Evolutionary conservation across 2,797 vertebrate genomes (phyloP).

Genomic region (Carduelis carduelis): DNA sequence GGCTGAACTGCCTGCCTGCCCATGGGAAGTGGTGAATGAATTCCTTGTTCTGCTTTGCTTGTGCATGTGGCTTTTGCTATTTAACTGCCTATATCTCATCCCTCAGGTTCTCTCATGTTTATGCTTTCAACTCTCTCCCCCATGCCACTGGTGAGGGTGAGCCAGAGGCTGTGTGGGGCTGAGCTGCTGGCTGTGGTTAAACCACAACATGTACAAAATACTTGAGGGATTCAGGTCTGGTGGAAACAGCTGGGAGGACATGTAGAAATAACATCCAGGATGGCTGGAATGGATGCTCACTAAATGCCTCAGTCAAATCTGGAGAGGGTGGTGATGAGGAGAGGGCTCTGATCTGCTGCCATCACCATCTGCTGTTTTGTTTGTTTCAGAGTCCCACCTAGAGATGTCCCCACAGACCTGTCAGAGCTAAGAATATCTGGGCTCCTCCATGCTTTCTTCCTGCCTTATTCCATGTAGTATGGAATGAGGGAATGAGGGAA

Average conservation of each 20-base stretch:
- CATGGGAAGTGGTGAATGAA: background rate
- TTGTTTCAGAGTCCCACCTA: background rate
- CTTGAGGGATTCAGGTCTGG: background rate
- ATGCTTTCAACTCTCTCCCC: background rate
- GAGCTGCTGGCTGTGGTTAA: background rate
- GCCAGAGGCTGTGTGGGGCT: fast-evolving
- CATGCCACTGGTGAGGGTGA: background rate
- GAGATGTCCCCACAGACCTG: background rate
- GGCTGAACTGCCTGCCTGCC: background rate
- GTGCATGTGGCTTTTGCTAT: background rate
- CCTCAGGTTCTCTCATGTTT: background rate
- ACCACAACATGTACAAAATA: background rate
- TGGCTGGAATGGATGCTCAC: background rate
- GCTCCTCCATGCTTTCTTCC: background rate
- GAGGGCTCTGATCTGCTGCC: background rate
- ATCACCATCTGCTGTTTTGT: background rate
- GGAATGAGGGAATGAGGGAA: too few species aligned
- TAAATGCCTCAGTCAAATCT: background rate
- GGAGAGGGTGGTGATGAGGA: background rate
- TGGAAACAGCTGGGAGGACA: background rate
- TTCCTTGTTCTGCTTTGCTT: background rate
- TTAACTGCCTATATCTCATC: background rate
- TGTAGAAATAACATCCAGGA: background rate
- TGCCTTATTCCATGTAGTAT: background rate
- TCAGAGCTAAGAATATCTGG: background rate